Evolutionary conservation across 64 coral and sea anemone species (phyloP), one percentile per base, ranked within the genome.

Genomic region (Montipora efflorescens): DNA sequence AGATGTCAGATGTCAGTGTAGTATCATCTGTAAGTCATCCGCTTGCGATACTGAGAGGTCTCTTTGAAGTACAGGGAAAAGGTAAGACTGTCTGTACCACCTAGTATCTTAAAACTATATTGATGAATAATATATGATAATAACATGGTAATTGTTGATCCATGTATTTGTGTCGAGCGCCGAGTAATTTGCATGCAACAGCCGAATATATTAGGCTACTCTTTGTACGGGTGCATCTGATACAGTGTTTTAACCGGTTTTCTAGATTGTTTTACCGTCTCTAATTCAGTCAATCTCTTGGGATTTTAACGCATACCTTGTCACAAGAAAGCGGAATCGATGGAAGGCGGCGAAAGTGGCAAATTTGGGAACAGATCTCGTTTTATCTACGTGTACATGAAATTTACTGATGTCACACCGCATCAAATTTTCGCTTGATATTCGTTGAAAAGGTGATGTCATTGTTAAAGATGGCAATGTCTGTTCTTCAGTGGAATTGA

Each of bases 111-210:
- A 71, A 71, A 83, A 71, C 82, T 20, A 23, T 50, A 72, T 50
- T 86, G 66, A 86, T 86, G n/a, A 86, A 86, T 86, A 85, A 86
- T 86, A 25, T 72, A 86, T 86, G 46, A 44, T 18, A 71, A 50
- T 86, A 86, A 67, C 45, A 72, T 71, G 44, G 68, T 71, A 71
- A 86, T 86, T 86, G 82, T 86, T 86, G 64, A 86, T 86, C 13
- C 81, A 19, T 86, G 61, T 7, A n/a, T 49, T 15, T 48, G 0
- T 16, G 48, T 52, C 62, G 28, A 62, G 82, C 82, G 7, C 43
- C 18, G 3, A 47, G 59, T 86, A 72, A 86, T 86, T 86, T 86
- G 82, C 82, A 86, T 86, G 45, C 44, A 71, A 47, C 16, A 86
- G 22, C 66, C 66, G 82, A 86, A 86, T 86, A 86, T n/a, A 72